These are phyloP conservation scores for Cryptosula pallasiana DNA, from an alignment of 2,888 invertebrate genomes.

Conservation along the genomic window DNA sequence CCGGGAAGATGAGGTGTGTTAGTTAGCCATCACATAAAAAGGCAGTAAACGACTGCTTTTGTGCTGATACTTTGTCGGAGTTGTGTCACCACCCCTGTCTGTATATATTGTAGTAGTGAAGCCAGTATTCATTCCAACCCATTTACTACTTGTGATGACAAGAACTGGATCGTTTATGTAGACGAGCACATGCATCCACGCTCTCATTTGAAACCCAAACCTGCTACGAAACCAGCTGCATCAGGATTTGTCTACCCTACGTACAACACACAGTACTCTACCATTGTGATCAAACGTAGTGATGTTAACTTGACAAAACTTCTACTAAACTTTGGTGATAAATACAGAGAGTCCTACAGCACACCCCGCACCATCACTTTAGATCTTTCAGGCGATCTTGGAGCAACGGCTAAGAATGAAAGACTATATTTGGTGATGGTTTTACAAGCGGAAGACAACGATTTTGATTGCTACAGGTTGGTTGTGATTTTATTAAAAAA, in stretches of 20 bases:
- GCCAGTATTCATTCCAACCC: no score
- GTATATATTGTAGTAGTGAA: no score
- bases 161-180: background rate
- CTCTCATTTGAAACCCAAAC: background rate
- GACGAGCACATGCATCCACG: background rate
- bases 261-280: background rate
- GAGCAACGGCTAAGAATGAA: background rate
- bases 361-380: slow-evolving; percentile 4
- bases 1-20: no score
- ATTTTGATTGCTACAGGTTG: background rate
- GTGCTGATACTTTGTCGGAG: no score
- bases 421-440: slow-evolving; percentile 10
- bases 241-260: background rate
- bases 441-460: background rate
- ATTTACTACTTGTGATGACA: background rate
- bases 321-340: background rate
- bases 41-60: no score
- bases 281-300: background rate
- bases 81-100: no score
- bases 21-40: no score
- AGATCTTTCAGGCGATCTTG: background rate
- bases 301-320: background rate
- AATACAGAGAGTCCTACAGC: slow-evolving; percentile 6
- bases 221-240: background rate
- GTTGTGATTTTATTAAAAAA: no score